Evolutionary conservation across 2,888 invertebrate genomes (phyloP).

Genomic region (Nephrotoma flavescens): DNA sequence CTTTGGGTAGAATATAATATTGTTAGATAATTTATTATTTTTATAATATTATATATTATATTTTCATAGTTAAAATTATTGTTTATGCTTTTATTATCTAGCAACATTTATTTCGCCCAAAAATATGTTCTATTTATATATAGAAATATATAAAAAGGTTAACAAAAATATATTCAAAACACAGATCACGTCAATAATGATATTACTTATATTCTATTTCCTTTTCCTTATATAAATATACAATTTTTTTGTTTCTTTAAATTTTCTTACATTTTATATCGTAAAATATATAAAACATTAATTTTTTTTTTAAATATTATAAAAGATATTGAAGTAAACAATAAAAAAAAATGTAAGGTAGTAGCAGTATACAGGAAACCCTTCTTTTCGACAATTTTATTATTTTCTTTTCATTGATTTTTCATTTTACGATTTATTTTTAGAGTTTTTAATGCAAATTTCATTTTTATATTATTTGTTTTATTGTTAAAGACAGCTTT

Average conservation of each 20-base stretch:
- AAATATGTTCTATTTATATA: neutral
- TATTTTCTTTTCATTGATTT: neutral
- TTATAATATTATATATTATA: neutral
- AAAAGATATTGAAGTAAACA: neutral
- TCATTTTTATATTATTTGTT: neutral
- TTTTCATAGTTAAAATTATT: neutral
- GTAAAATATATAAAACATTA: neutral
- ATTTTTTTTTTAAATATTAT: neutral
- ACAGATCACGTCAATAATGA: constrained; percentile 2
- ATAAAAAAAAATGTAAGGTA: neutral
- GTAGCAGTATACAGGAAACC: neutral
- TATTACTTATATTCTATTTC: neutral
- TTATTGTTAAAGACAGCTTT: neutral
- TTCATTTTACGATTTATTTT: neutral
- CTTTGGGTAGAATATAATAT: neutral
- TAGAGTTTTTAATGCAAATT: neutral
- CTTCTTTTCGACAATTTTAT: constrained; percentile 1
- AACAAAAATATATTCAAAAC: constrained; percentile 3
- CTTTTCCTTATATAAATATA: neutral
- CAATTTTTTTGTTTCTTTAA: neutral
- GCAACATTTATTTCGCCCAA: neutral
- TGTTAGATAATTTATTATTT: neutral
- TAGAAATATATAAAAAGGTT: neutral
- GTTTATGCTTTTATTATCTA: neutral
- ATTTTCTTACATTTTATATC: neutral